These are phyloP conservation scores for Lochmaea crataegi DNA, from an alignment of 2,888 invertebrate species.

Conservation along the genomic window DNA sequence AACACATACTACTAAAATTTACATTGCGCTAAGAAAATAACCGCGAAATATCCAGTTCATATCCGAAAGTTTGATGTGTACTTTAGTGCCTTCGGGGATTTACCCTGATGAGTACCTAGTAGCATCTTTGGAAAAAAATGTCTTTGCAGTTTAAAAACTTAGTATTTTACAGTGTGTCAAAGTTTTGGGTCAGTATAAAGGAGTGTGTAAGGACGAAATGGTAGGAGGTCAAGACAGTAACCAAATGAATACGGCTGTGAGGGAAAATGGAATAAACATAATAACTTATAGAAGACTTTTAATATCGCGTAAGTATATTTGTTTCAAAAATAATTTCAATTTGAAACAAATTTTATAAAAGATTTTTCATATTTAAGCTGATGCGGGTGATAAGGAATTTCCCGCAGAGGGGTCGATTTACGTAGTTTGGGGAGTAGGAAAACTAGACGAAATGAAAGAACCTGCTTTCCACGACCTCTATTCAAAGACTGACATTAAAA, in stretches of 20 bases:
- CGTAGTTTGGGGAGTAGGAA: constrained; percentile 87
- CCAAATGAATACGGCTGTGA: constrained; percentile 79
- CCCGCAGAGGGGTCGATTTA: constrained; percentile 70
- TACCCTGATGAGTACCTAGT: neutral
- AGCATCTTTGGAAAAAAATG: too few species aligned
- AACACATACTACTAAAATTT: too few species aligned
- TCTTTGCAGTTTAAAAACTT: constrained; percentile 8
- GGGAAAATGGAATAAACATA: constrained; percentile 81
- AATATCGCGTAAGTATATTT: constrained; percentile 73
- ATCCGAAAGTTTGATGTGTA: too few species aligned
- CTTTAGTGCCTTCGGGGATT: too few species aligned
- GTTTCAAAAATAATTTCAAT: too few species aligned
- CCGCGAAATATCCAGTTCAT: too few species aligned
- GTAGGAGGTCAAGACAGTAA: constrained; percentile 85
- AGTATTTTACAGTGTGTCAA: constrained; percentile 76
- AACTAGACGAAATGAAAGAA: constrained; percentile 79
- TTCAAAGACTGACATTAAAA: constrained; percentile 75
- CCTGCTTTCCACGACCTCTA: constrained; percentile 87
- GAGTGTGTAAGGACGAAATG: constrained; percentile 87
- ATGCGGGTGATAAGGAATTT: constrained; percentile 81
- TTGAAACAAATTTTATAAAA: too few species aligned
- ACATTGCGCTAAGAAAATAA: too few species aligned
- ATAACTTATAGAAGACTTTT: constrained; percentile 83
- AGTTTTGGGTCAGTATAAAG: constrained; percentile 86
- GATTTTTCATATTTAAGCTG: constrained; percentile 68